Evolutionary conservation across 2,113 vertebrate species (phyloP).

Genomic region (Varanus komodoensis): DNA sequence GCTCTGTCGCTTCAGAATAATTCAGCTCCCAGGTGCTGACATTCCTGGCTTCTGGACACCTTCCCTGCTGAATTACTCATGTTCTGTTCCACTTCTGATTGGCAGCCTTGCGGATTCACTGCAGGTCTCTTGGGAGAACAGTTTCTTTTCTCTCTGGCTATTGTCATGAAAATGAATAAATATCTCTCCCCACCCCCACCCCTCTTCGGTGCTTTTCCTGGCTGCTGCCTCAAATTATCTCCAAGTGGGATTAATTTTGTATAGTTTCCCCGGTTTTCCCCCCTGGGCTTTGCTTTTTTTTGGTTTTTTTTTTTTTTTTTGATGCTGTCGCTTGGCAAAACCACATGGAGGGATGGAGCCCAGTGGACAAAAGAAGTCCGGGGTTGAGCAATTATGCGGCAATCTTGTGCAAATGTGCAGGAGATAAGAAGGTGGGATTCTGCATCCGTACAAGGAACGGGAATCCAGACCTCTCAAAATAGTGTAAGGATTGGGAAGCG

Average conservation of each 20-base stretch:
- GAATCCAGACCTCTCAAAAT: neutral
- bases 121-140: conserved; percentile 57
- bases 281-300: neutral
- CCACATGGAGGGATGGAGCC: conserved; percentile 3
- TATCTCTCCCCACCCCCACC: conserved; percentile 42
- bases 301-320: neutral
- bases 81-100: conserved; percentile 72
- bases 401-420: neutral
- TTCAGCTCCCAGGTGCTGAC: conserved; percentile 62
- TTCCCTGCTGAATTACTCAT: conserved; percentile 65
- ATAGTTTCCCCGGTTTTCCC: neutral
- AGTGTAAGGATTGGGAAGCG: too few relatives aligned
- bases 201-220: conserved; percentile 13
- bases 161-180: conserved; percentile 74
- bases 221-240: conserved; percentile 54
- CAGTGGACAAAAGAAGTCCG: neutral
- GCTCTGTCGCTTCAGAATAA: conserved; percentile 40
- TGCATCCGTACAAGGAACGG: too few relatives aligned
- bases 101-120: conserved; percentile 72
- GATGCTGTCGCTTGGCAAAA: neutral
- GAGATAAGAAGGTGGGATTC: neutral
- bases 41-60: conserved; percentile 52
- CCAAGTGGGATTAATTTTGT: conserved; percentile 54
- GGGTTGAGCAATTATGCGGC: neutral
- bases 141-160: conserved; percentile 66